phyloP scores from a whole-genome alignment of 2,113 vertebrate species.

The Burhinus oedicnemus region DNA sequence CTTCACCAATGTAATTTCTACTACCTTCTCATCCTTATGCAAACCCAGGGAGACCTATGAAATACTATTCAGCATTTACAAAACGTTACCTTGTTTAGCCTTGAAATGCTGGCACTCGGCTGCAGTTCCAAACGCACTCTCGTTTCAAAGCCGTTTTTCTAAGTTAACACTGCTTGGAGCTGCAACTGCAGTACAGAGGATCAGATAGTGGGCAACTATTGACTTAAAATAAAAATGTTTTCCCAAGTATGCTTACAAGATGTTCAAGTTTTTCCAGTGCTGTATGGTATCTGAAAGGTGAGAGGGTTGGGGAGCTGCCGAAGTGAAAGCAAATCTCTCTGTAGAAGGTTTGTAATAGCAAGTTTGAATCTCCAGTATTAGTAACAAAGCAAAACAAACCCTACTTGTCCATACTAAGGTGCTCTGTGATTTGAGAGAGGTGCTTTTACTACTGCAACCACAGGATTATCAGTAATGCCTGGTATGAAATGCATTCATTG shows the following conservation, averaged over 20 bases:
- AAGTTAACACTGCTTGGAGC: not conserved
- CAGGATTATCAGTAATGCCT: slow-evolving; percentile 51
- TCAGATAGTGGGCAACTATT: not conserved
- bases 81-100: not conserved
- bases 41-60: not conserved
- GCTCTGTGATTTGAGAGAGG: slow-evolving; percentile 4
- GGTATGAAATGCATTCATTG: slow-evolving; percentile 6
- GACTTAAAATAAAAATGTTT: slow-evolving; percentile 15
- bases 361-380: slow-evolving; percentile 34
- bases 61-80: not conserved
- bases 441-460: not conserved
- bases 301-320: not conserved
- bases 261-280: not conserved
- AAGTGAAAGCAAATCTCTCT: slow-evolving; percentile 19
- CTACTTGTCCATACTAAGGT: not conserved
- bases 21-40: not conserved
- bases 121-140: not conserved
- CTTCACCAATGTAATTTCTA: not conserved
- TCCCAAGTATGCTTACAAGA: not conserved
- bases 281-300: not conserved
- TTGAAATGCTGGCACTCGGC: not conserved
- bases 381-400: slow-evolving; percentile 51
- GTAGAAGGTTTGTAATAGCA: slow-evolving; percentile 28
- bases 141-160: not conserved
- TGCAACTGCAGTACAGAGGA: not conserved